These are phyloP conservation scores for Triplophysa rosa DNA, from an alignment of 2,113 vertebrate genomes.

Conservation along the genomic window DNA sequence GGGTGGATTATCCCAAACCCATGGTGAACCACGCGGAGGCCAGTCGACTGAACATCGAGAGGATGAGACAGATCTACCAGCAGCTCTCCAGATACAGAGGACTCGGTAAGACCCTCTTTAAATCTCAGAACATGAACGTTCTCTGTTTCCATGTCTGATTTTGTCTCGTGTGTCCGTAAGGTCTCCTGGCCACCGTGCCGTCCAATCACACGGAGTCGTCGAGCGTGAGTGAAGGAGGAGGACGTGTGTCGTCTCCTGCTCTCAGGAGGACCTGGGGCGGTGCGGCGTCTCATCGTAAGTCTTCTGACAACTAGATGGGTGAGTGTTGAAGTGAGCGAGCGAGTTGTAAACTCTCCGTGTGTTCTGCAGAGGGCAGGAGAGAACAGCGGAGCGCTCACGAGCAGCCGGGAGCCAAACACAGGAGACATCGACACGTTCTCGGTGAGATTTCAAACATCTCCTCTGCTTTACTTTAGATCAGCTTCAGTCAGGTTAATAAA, in stretches of 20 bases:
- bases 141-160: background rate
- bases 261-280: background rate
- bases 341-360: slow-evolving; percentile 4
- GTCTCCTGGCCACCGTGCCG: slow-evolving; percentile 58
- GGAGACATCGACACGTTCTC: background rate
- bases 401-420: slow-evolving; percentile 34
- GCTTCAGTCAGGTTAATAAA: background rate
- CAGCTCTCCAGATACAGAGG: slow-evolving; percentile 62
- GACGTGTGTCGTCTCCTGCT: background rate
- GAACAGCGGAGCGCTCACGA: slow-evolving; percentile 17
- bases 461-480: background rate
- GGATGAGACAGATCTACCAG: slow-evolving; percentile 66
- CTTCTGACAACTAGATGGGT: background rate
- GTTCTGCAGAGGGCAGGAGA: slow-evolving; percentile 38
- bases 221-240: background rate
- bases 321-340: background rate
- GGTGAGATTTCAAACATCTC: background rate
- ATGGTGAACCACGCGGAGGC: slow-evolving; percentile 63
- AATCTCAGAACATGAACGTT: too few species aligned
- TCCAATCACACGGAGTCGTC: slow-evolving; percentile 42
- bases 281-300: slow-evolving; percentile 46
- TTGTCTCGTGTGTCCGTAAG: slow-evolving; percentile 24
- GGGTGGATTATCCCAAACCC: slow-evolving; percentile 60
- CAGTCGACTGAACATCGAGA: slow-evolving; percentile 62
- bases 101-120: slow-evolving; percentile 51